Evolutionary conservation across 2,113 vertebrate species (phyloP), one percentile per base, ranked within the genome.

Genomic region (Daphoenositta chrysoptera): DNA sequence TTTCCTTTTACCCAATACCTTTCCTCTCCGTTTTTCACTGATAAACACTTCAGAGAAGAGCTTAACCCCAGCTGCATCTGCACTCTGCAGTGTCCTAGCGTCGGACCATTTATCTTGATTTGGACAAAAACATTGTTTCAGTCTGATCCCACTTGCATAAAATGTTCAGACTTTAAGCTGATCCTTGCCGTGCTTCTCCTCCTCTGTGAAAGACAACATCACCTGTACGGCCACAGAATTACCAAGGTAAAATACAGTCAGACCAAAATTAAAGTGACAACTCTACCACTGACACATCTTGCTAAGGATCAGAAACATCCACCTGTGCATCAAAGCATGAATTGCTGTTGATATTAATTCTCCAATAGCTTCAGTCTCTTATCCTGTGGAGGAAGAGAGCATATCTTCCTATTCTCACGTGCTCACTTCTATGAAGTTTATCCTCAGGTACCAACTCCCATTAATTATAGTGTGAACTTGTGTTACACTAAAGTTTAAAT

Each of bases 401-500:
- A 35, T 2, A 21, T 2, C 16, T 12, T 50, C 15, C 6, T 48
- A 53, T 35, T 56, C 57, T 79, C 73, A 64, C 21, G 17, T 4
- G 30, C 45, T 60, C 45, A 35, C 8, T 35, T 82, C 14, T 27
- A 3, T 57, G 3, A 58, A 64, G 37, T 37, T 51, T 44, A 57
- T 39, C 45, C 66, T 73, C 47, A 37, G 33, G 26, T 88, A 75
- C 77, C 33, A 77, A n/a, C 20, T 90, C 35, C 21, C 42, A 26
- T 70, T 70, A 72, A 76, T 68, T 47, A 24, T 0, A 37, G 7
- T 1, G 16, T 42, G 66, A 91, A 27, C 33, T 31, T 2, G 0
- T 3, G 9, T 61, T 54, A 83, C 90, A 85, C 50, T 61, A n/a
- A 83, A 86, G 71, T 81, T 83, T 71, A 80, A 89, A 78, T 78